Conservation (phyloP, 37 sponge, comb jelly and placozoan genomes). For the Diacarnus erythraeanus region DNA sequence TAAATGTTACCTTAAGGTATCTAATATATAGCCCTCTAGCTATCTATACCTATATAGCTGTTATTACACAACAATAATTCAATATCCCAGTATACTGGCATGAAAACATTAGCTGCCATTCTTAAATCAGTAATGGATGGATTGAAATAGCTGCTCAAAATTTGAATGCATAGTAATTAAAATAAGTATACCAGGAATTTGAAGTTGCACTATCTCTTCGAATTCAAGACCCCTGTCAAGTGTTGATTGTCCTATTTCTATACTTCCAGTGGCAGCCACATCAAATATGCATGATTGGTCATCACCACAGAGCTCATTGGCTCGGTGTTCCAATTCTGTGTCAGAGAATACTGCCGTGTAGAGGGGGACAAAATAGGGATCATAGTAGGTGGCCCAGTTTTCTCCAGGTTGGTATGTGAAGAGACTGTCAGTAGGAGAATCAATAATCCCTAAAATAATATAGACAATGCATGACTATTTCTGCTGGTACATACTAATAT, state of each 20-base stretch:
- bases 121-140: too few relatives aligned
- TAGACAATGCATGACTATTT: background rate
- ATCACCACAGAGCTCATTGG: slow-evolving; percentile 20
- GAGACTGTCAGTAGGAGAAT: slow-evolving; percentile 12
- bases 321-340: slow-evolving; percentile 15
- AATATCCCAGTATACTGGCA: too few relatives aligned
- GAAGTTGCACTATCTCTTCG: slow-evolving; percentile 11
- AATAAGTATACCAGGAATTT: slow-evolving; percentile 17
- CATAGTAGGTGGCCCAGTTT: slow-evolving; percentile 29
- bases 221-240: slow-evolving; percentile 1
- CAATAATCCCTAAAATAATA: slow-evolving; percentile 42
- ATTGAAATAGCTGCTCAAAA: too few relatives aligned
- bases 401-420: slow-evolving; percentile 48
- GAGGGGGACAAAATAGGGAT: slow-evolving; percentile 32
- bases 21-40: too few relatives aligned
- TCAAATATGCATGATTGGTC: slow-evolving; percentile 47
- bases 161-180: background rate
- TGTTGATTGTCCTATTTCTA: slow-evolving; percentile 32
- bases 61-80: too few relatives aligned
- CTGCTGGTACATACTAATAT: background rate
- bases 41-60: too few relatives aligned
- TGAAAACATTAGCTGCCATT: too few relatives aligned
- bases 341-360: slow-evolving; percentile 16
- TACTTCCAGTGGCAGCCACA: slow-evolving; percentile 38
- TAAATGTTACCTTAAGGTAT: too few relatives aligned